Evolutionary conservation across 2,888 invertebrate species (phyloP).

Genomic region (Loripinus fragilis): DNA sequence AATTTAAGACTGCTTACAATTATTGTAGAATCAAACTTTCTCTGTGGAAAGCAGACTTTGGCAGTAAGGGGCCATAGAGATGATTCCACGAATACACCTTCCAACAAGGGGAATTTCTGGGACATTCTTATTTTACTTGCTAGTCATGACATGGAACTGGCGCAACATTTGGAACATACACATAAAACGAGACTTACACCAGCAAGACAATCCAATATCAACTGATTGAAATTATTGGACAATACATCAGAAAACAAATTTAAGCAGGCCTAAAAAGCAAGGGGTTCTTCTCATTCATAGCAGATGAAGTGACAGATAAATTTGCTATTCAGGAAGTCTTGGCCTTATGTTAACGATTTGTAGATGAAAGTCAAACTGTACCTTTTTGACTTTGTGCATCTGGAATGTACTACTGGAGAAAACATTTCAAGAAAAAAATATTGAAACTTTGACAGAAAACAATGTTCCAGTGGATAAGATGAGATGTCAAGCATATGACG

Average conservation of each 20-base stretch:
- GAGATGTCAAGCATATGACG: conserved; percentile 52
- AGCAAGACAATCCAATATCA: conserved; percentile 25
- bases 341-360: conserved; percentile 18
- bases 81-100: conserved; percentile 18
- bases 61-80: conserved; percentile 19
- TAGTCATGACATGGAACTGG: conserved; percentile 2
- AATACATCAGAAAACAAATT: conserved; percentile 15
- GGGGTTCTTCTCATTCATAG: conserved; percentile 19
- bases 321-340: conserved; percentile 21
- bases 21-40: neutral
- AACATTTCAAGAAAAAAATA: no score
- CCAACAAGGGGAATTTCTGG: conserved; percentile 20
- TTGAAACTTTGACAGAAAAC: neutral
- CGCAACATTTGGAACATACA: neutral
- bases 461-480: conserved; percentile 10
- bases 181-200: conserved; percentile 21
- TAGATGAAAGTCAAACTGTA: conserved; percentile 17
- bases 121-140: conserved; percentile 6
- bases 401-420: neutral
- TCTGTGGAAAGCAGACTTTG: conserved; percentile 7
- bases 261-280: conserved; percentile 8
- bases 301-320: conserved; percentile 25
- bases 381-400: neutral
- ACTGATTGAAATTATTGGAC: conserved; percentile 21
- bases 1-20: neutral